phyloP scores from a whole-genome alignment of 2,113 vertebrate species.

The Odontophorus gujanensis region DNA sequence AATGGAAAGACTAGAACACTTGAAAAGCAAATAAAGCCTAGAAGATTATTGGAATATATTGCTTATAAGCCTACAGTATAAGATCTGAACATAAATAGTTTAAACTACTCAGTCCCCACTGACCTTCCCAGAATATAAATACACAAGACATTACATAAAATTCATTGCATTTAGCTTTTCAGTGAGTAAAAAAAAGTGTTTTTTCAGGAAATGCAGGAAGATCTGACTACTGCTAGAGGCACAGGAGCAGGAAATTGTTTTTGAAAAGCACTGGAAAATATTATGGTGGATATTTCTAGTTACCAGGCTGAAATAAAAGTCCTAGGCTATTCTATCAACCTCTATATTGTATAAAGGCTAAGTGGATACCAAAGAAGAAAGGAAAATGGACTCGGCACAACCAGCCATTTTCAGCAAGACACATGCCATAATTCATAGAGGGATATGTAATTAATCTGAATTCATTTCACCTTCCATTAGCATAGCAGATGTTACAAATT shows the following conservation, averaged over 20 bases:
- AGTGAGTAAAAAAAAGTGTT: neutral
- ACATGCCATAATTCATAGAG: neutral
- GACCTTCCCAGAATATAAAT: neutral
- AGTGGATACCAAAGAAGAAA: neutral
- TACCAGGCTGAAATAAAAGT: neutral
- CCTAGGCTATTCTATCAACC: neutral
- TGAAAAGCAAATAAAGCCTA: conserved; percentile 1
- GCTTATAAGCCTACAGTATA: neutral
- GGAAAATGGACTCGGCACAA: neutral
- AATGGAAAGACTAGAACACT: neutral
- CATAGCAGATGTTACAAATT: neutral
- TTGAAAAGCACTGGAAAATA: neutral
- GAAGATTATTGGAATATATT: neutral
- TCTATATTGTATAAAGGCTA: neutral
- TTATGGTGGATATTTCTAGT: neutral
- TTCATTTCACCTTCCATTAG: neutral
- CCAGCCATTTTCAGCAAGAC: neutral
- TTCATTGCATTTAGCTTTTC: neutral
- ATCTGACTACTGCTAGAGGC: neutral
- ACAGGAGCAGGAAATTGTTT: neutral
- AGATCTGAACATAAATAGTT: neutral
- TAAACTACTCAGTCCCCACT: neutral
- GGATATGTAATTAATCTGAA: neutral
- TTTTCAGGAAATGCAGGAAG: neutral
- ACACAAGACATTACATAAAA: neutral